Evolutionary conservation across 2,797 vertebrate species (phyloP).

Genomic region (Falco naumanni): DNA sequence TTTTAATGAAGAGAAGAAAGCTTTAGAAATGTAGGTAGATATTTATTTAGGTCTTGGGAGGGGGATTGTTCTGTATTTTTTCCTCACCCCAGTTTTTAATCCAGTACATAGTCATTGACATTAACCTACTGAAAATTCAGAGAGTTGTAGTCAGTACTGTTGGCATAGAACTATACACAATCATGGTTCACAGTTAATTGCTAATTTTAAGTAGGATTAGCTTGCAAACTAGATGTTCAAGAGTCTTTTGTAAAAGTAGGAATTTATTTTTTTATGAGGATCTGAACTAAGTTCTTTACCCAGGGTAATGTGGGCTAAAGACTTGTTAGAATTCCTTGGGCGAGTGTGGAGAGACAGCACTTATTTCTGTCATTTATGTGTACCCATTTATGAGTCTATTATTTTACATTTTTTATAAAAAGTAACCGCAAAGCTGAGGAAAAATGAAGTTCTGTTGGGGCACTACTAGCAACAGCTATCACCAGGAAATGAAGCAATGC

Average conservation of each 20-base stretch:
- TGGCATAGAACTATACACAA: not conserved
- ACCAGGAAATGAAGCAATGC: not conserved
- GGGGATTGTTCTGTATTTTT: not conserved
- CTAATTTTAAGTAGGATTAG: not conserved
- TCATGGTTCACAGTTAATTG: not conserved
- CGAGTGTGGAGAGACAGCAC: not conserved
- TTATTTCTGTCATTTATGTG: not conserved
- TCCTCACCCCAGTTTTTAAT: not conserved
- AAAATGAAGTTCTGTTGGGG: not conserved
- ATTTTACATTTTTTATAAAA: not conserved
- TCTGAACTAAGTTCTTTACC: not conserved
- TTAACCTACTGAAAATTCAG: not conserved
- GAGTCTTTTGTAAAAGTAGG: not conserved
- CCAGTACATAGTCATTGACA: not conserved
- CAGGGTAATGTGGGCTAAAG: not conserved
- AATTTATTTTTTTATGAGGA: not conserved
- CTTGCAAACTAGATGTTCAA: not conserved
- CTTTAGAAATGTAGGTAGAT: not conserved
- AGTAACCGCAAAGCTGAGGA: not conserved
- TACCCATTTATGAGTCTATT: not conserved
- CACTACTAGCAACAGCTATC: not conserved
- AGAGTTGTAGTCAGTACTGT: not conserved
- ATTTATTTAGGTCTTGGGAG: not conserved
- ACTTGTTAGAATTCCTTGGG: not conserved
- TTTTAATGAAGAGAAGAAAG: not conserved